Evolutionary conservation across 2,888 invertebrate genomes (phyloP).

Genomic region (Pseudeuparius sepicola): DNA sequence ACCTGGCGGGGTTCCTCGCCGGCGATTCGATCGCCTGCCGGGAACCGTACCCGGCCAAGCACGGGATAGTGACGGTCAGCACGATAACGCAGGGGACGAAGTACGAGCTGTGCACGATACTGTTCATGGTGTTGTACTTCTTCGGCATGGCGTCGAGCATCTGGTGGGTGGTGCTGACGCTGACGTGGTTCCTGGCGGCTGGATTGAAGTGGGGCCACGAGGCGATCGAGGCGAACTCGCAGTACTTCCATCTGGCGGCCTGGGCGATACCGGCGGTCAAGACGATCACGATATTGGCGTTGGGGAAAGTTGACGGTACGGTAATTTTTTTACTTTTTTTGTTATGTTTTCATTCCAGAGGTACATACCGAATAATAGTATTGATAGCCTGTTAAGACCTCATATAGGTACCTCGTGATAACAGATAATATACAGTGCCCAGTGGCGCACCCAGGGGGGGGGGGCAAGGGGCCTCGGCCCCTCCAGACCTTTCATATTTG

Average conservation of each 20-base stretch:
- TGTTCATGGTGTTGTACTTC: constrained; percentile 94
- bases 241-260: constrained; percentile 95
- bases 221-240: constrained; percentile 94
- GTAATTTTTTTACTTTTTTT: too few relatives aligned
- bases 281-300: constrained; percentile 88
- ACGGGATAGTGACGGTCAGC: constrained; percentile 65
- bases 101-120: constrained; percentile 77
- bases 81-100: constrained; percentile 83
- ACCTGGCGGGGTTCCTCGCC: constrained; percentile 76
- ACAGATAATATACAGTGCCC: too few relatives aligned
- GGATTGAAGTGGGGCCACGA: constrained; percentile 97
- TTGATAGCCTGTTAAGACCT: too few relatives aligned
- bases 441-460: too few relatives aligned
- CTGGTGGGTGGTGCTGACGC: constrained; percentile 94
- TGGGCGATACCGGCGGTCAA: constrained; percentile 96
- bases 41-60: constrained; percentile 65
- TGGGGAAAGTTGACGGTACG: constrained; percentile 92
- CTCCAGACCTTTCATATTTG: too few relatives aligned
- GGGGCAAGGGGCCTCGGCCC: too few relatives aligned
- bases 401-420: too few relatives aligned
- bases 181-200: constrained; percentile 95
- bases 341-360: too few relatives aligned
- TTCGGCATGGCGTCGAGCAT: constrained; percentile 95
- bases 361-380: too few relatives aligned
- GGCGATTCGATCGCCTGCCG: constrained; percentile 77